Base-by-base conservation (phyloP, 1,140 invertebrate species). In the Pogonomyrmex californicus region DNA sequence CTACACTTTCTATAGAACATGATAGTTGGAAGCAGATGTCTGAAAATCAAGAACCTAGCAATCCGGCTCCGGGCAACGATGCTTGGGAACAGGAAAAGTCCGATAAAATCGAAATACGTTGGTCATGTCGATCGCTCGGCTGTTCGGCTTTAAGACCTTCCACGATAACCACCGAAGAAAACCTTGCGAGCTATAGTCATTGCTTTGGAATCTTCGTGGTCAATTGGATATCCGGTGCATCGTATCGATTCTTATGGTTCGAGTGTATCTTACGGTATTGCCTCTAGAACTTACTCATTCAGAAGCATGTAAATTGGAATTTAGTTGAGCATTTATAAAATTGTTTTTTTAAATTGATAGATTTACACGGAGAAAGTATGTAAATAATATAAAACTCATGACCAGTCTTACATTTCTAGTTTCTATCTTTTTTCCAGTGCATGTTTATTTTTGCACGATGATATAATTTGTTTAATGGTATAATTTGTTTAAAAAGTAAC, bases 21-120 rank as follows among this genome's bases (percentile, higher is more conserved):
- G 10, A 54, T 51, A 47, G 66, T 38, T 12, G 3, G 14, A 12
- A 73, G 12, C 17, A 62, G 66, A 66, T 58, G 38, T 75, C 56
- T 88, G 68, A 60, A 73, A 87, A 66, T 88, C 85, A 83, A 87
- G 68, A 77, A 85, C 33, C 66, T 30, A 47, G 4, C 44, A 41
- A 86, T 88, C n/a, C n/a, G n/a, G 63, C 17, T 73, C 9, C n/a
- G 71, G 36, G 41, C 56, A 65, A 79, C 41, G 58, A 60, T 60
- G 36, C 41, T 23, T 10, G 65, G 17, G 79, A 54, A 87, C 83
- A 63, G 71, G 41, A 83, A 41, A 78, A 77, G 33, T 2, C n/a
- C 56, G 85, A 90, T 90, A 85, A 90, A 87, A 89, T 87, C 66
- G 73, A 36, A 83, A 86, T 70, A 85, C 47, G 78, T 89, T 89